Evolutionary conservation across 2,113 vertebrate genomes (phyloP).

Genomic region (Dendrocopos noguchii): DNA sequence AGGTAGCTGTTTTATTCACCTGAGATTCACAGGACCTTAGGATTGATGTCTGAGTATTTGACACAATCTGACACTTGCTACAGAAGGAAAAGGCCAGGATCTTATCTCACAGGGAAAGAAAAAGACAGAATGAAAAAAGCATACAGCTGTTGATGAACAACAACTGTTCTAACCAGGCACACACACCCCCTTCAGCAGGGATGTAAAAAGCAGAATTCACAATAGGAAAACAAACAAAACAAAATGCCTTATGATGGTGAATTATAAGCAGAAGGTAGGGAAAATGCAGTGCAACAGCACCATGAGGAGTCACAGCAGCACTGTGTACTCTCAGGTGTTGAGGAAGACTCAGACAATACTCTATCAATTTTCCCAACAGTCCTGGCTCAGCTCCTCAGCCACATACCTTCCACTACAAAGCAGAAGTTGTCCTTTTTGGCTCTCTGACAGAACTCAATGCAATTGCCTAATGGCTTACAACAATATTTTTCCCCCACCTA

Average conservation of each 20-base stretch:
- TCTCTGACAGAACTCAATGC: slow-evolving; percentile 24
- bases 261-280: slow-evolving; percentile 30
- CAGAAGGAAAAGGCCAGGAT: not conserved
- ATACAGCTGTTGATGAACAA: not conserved
- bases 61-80: not conserved
- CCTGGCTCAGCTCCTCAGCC: slow-evolving; percentile 15
- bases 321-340: not conserved
- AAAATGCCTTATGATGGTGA: slow-evolving; percentile 39
- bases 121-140: not conserved
- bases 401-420: not conserved
- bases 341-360: not conserved
- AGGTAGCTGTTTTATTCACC: not conserved
- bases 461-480: slow-evolving; percentile 68
- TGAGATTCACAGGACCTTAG: not conserved
- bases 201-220: not conserved
- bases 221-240: slow-evolving; percentile 30
- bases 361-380: slow-evolving; percentile 4
- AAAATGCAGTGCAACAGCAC: not conserved
- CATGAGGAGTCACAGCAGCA: not conserved
- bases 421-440: slow-evolving; percentile 15
- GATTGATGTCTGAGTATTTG: not conserved
- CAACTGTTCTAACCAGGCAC: not conserved
- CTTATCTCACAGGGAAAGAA: not conserved
- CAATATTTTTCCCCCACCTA: slow-evolving; percentile 66
- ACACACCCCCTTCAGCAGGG: not conserved